A percentile compares a stretch with the other conserved stretches of the same genome.
Conservation (phyloP, 2,797 vertebrate species). For the Sebastes steindachneri region DNA sequence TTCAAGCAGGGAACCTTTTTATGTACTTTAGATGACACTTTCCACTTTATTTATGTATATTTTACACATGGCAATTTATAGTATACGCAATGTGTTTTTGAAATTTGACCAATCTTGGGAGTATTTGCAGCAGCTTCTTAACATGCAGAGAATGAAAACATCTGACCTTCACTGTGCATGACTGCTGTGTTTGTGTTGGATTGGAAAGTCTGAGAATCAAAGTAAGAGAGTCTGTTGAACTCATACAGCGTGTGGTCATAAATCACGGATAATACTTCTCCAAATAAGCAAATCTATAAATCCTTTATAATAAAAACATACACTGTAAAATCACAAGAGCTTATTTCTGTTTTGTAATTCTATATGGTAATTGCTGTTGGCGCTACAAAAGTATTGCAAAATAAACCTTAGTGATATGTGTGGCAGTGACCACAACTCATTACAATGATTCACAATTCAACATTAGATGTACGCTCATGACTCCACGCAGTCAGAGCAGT, state of each 20-base stretch:
- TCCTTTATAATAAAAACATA: constrained; percentile 27
- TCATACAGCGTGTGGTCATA: constrained; percentile 44
- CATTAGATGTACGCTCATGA: neutral
- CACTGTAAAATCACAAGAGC: constrained; percentile 11
- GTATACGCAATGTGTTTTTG: constrained; percentile 40
- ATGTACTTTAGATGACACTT: neutral
- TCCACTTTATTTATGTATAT: neutral
- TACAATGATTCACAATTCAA: neutral
- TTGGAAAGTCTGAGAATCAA: constrained; percentile 23
- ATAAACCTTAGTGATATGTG: neutral
- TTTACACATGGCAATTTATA: constrained; percentile 41
- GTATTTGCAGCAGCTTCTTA: constrained; percentile 32
- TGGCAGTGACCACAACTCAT: neutral
- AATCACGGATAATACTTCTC: constrained; percentile 58
- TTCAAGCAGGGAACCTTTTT: neutral
- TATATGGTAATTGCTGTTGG: neutral
- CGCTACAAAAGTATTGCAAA: neutral
- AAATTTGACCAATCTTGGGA: constrained; percentile 36
- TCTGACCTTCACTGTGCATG: constrained; percentile 51
- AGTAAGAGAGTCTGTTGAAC: constrained; percentile 27
- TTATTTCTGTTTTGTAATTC: neutral
- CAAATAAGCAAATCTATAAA: constrained; percentile 34
- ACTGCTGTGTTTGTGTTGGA: constrained; percentile 60
- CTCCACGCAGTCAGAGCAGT: neutral
- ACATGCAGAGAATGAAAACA: constrained; percentile 44